Evolutionary conservation across 2,797 vertebrate species (phyloP).

Genomic region (Chaetodon trifasciatus): DNA sequence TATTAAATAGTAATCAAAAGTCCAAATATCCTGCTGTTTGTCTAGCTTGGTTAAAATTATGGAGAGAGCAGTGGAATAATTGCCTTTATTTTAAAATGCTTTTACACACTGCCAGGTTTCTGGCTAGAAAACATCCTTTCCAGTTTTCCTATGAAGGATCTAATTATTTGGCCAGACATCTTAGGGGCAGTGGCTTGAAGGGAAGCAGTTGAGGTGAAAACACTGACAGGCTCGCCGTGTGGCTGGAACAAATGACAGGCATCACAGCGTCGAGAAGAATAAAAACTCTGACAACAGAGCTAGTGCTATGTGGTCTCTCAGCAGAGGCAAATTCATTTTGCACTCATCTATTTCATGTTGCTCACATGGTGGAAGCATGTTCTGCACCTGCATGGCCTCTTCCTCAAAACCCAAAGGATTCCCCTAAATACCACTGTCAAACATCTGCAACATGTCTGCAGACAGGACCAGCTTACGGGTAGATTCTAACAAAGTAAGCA

Average conservation of each 20-base stretch:
- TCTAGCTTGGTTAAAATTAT: constrained; percentile 75
- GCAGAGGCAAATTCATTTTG: constrained; percentile 39
- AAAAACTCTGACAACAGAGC: constrained; percentile 37
- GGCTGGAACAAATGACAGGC: constrained; percentile 54
- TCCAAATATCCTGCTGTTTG: constrained; percentile 75
- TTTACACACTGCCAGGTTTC: constrained; percentile 63
- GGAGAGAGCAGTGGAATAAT: constrained; percentile 72
- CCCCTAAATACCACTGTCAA: constrained; percentile 67
- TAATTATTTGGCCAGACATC: constrained; percentile 79
- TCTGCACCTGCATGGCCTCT: constrained; percentile 72
- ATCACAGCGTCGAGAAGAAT: constrained; percentile 25
- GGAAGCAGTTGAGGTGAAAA: constrained; percentile 58
- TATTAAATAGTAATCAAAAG: constrained; percentile 75
- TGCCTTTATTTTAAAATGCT: constrained; percentile 76
- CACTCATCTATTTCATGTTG: constrained; percentile 42
- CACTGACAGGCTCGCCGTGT: constrained; percentile 47
- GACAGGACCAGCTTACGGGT: constrained; percentile 34
- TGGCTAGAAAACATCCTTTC: constrained; percentile 73
- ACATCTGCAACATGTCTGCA: constrained; percentile 63
- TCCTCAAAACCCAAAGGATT: constrained; percentile 69
- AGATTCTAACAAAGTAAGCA: constrained; percentile 35
- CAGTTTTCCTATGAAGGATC: constrained; percentile 75
- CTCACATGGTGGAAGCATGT: constrained; percentile 40
- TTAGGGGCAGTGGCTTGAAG: constrained; percentile 63
- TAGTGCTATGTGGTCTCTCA: constrained; percentile 14